These are phyloP conservation scores for Acipenser transmontanus DNA, from an alignment of 2,797 vertebrate genomes.

Conservation along the genomic window DNA sequence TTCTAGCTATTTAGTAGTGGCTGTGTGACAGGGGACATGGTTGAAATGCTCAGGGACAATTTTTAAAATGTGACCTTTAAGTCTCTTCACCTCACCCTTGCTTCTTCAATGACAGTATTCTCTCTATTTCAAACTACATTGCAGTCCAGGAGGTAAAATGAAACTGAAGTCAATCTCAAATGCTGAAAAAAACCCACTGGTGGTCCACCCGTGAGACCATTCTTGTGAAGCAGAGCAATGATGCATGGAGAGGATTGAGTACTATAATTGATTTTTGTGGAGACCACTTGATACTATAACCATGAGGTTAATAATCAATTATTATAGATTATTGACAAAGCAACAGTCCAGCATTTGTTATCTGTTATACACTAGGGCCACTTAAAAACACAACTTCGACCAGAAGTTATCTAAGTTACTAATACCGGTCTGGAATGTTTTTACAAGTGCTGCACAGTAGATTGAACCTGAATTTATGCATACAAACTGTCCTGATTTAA, in stretches of 20 bases:
- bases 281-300: neutral
- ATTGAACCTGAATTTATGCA: neutral
- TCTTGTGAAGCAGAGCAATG: conserved; percentile 1
- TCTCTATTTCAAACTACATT: no score
- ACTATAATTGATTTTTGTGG: neutral
- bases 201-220: no score
- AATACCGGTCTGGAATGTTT: neutral
- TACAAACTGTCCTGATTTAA: no score
- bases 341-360: neutral
- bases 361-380: neutral
- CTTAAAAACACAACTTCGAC: neutral
- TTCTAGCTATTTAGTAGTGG: no score
- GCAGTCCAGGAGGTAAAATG: no score
- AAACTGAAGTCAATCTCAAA: no score
- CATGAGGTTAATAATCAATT: neutral
- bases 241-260: neutral
- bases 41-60: no score
- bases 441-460: neutral
- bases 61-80: no score
- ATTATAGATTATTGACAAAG: neutral
- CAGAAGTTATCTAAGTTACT: neutral
- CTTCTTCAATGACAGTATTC: no score
- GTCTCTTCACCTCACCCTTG: no score
- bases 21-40: no score
- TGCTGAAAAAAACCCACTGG: no score